Base-by-base conservation (phyloP, 1,140 invertebrate species). In the Druon quercuslanigerum region DNA sequence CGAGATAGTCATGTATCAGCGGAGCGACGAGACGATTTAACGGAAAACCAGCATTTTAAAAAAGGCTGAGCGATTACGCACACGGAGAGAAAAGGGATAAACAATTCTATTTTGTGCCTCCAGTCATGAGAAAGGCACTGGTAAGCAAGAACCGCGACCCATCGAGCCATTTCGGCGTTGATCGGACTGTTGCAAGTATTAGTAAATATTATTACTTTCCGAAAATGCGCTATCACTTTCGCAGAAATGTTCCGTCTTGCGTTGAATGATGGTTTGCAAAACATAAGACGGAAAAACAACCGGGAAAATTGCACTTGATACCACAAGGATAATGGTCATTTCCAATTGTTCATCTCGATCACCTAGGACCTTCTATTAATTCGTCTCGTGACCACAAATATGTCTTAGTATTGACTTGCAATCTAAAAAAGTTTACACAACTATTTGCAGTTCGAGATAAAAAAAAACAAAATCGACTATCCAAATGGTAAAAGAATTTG, bases 361-460 rank as follows among this genome's bases (percentile, higher is more conserved):
- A 82, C 54, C 3, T 82, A 3, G 79, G 76, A 13, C 77, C 77
- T 0, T 78, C 80, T 40, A 51, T 77, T 0, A 60, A 52, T 16
- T 79, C 80, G 0, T 20, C 70, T 2, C 20, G 70, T 50, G 57
- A 74, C 5, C 84, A 83, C 71, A 79, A 77, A 60, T 87, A 88
- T 77, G 83, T 89, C 19, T 71, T 90, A 8, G 84, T 85, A 13
- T 52, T 86, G 2, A 74, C 79, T 12, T 85, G 87, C 75, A 79
- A 78, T 56, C 86, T 90, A 72, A 88, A 84, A 20, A 90, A 88
- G 75, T 90, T 84, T 51, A 33, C 25, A 33, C 25, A 33, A 33
- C 25, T 33, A 33, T 33, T 33, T 33, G 25, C 25, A 33, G 2
- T 33, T 33, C 25, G 25, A 33, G 5, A 5, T 33, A 33, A 2